Base-by-base conservation (phyloP, 53 echinoderm and acorn worm genomes). In the Arbacia lixula region DNA sequence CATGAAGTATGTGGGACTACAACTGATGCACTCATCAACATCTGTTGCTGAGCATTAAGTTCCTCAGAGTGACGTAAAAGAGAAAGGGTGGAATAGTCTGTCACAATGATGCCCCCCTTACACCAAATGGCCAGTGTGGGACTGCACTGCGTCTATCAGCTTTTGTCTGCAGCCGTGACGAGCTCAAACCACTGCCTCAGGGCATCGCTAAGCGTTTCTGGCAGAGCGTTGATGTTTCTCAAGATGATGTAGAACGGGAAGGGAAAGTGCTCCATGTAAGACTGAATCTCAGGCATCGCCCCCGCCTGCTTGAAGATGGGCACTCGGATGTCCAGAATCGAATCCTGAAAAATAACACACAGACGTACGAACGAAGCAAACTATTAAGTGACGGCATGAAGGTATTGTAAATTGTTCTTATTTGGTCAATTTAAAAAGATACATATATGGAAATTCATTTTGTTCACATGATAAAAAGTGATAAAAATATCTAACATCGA, bases 261-360 rank as follows among this genome's bases (percentile, higher is more conserved):
- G 0, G 99, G 99, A 72, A 94, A 99, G 41, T 99, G 99, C 53
- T 99, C 99, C 99, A 99, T 99, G 88, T 99, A 99, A 16, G 94
- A 85, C 60, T 81, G 92, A 72, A 99, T 99, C 72, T 99, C 90
- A 3, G 99, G 99, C 61, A 99, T 88, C 21, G 87, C 91, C 11
- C 94, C 90, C 3, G 88, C 82, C 12, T 92, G 84, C 39, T 85
- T 85, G 90, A 99, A 99, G 75, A 99, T 84, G 3, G 99, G 94
- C 3, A 99, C 94, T 29, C 92, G 92, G 89, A 99, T 99, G 84
- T 99, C 99, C 24, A 99, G 60, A 33, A 99, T 95, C 12, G 99
- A 94, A 80, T 99, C 99, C 99, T 99, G 75, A 28, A 69, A n/a
- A n/a, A n/a, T n/a, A n/a, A n/a, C n/a, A n/a, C n/a, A n/a, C n/a